Percentiles rank a stretch among this genome's conserved stretches.
Evolutionary conservation across 2,113 vertebrate species (phyloP).

Genomic region (Sebastes fasciatus): DNA sequence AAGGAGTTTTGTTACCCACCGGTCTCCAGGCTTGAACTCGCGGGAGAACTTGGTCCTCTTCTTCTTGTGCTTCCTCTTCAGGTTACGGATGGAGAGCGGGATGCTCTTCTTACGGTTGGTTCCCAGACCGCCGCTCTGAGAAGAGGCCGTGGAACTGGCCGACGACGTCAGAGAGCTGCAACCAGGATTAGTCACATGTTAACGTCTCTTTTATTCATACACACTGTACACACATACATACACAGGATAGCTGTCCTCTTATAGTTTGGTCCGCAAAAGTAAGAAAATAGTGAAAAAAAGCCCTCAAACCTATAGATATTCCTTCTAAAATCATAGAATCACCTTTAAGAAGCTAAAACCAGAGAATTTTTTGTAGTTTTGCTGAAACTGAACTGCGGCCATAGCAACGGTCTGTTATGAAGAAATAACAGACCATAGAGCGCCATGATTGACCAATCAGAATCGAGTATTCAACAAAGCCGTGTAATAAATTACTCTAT

Average conservation of each 20-base stretch:
- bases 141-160: slow-evolving; percentile 95
- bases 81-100: slow-evolving; percentile 95
- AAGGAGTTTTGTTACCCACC: slow-evolving; percentile 79
- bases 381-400: too few relatives aligned
- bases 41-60: slow-evolving; percentile 96
- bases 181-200: not conserved
- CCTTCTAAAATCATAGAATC: too few relatives aligned
- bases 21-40: slow-evolving; percentile 96
- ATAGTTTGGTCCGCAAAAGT: not conserved
- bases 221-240: too few relatives aligned
- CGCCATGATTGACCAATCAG: not conserved
- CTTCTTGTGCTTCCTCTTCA: slow-evolving; percentile 98
- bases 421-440: too few relatives aligned
- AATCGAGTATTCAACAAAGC: too few relatives aligned
- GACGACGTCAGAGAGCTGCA: slow-evolving; percentile 94
- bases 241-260: not conserved
- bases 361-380: too few relatives aligned
- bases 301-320: not conserved
- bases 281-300: not conserved
- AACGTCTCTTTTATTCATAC: not conserved
- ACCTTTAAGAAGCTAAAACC: too few relatives aligned
- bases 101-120: slow-evolving; percentile 93
- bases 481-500: too few relatives aligned
- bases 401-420: too few relatives aligned
- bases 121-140: slow-evolving; percentile 91